Base-by-base conservation (phyloP, 2,797 vertebrate species). In the Chiloscyllium punctatum region DNA sequence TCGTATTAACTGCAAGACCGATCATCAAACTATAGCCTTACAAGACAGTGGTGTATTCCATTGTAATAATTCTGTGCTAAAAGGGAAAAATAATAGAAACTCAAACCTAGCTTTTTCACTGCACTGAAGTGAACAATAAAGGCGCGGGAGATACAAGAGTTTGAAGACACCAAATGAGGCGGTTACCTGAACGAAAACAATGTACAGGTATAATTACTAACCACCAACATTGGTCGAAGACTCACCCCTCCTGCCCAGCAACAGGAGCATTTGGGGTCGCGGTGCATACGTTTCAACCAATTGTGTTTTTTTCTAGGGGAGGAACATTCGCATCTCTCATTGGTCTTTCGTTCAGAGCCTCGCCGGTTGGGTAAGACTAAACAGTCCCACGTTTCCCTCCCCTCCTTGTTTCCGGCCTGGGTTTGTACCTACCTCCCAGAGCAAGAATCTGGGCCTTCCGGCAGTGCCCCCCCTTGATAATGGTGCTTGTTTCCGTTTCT, bases 371-470 rank as follows among this genome's bases (percentile, higher is more conserved):
- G n/a, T 21, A 84, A 84, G 86, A 88, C 51, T 1, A 53, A 15
- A 62, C 90, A 92, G 7, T 33, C 21, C 68, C 7, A 62, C 57
- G 57, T 62, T 62, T 62, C 0, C 6, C 69, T 42, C 30, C 18
- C 30, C n/a, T 48, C 18, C 92, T 94, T 4, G 37, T 27, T 21
- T 9, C 23, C 33, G 68, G 71, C 94, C 68, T 66, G 23, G 25
- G 8, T 72, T 25, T 13, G 37, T 27, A 71, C 94, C 71, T 94
- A 94, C 94, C 94, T 94, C 94, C 94, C 42, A 94, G 94, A 53
- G 94, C 94, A 11, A 94, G 94, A 27, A 94, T 94, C 94, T 94
- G 94, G 94, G 94, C 94, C 94, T 94, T 94, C 66, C 94, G 94
- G 94, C 94, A 74, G 69, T 72, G 68, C 5, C 69, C 48, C 48